Evolutionary conservation across 2,888 invertebrate species (phyloP), one percentile per base, ranked within the genome.

Genomic region (Asteroscopus sphinx): DNA sequence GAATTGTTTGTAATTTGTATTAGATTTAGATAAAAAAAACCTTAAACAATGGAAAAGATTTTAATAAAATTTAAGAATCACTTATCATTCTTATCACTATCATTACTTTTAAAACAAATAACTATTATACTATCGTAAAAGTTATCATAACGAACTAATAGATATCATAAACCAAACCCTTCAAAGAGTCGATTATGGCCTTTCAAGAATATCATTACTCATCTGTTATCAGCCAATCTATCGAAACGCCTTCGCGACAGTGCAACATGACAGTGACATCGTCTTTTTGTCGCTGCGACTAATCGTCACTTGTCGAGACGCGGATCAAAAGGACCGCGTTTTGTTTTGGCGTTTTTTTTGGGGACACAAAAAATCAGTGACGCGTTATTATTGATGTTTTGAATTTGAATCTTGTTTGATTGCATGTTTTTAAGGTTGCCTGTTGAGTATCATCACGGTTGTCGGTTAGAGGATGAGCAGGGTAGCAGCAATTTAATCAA

Each of bases 191-290:
- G 71, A 76, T 76, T 77, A 71, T 64, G 71, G 53, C 61, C 72
- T 85, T 83, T 81, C 79, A 86, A 88, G 87, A 89, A 89, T 91
- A 71, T 63, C 74, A 74, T 74, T 88, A 89, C 86, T 89, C 86
- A 87, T 82, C 72, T 70, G 66, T 86, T 91, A 91, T 91, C 91
- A 72, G 58, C 21, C 55, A 73, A 89, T 91, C 88, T 85, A 79
- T 80, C 76, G 73, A 80, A 80, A 81, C 85, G 82, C 81, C 83
- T 81, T 80, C 67, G 77, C 72, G 76, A 75, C 76, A 77, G 73
- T 70, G 71, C 81, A 76, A 89, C 88, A 89, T 84, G 91, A 90
- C 92, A 86, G 76, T 82, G 88, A 91, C 92, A 89, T 82, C 83
- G 80, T 81, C 79, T 87, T 90, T 90, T 89, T 89, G 87, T 89